phyloP scores from a whole-genome alignment of 2,888 invertebrate species.

The Lagria hirta region DNA sequence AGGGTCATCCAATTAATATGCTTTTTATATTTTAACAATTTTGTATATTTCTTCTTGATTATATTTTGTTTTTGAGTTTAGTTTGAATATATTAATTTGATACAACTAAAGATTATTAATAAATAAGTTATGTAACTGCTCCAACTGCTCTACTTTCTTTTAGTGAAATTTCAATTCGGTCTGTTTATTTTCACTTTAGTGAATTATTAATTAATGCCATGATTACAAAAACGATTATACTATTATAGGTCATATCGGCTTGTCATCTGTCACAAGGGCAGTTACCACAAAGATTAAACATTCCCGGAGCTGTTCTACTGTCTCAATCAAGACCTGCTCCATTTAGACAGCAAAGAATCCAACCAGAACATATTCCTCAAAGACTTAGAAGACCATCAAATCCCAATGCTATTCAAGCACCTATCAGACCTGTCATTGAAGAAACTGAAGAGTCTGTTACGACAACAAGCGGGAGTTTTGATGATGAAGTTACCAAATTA shows the following conservation, averaged over 20 bases:
- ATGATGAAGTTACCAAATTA: constrained; percentile 47
- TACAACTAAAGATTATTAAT: too few species aligned
- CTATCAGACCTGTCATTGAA: constrained; percentile 65
- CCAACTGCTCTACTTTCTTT: constrained; percentile 22
- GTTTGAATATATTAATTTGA: too few species aligned
- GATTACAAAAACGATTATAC: too few species aligned
- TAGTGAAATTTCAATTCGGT: constrained; percentile 12
- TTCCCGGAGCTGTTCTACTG: constrained; percentile 65
- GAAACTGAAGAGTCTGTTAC: constrained; percentile 62
- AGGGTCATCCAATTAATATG: too few species aligned
- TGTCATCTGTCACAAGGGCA: too few species aligned
- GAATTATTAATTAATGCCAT: not conserved
- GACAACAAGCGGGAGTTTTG: constrained; percentile 31
- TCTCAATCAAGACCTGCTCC: constrained; percentile 49
- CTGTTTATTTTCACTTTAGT: too few species aligned
- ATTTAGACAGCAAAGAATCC: constrained; percentile 44
- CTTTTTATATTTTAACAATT: too few species aligned
- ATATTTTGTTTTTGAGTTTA: too few species aligned
- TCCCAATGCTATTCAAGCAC: constrained; percentile 49
- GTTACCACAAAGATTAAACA: constrained; percentile 64
- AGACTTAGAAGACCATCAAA: constrained; percentile 48
- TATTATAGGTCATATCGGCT: too few species aligned
- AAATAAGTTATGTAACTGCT: constrained; percentile 14
- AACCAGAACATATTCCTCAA: constrained; percentile 43
- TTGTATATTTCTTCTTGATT: too few species aligned